Evolutionary conservation across 2,888 invertebrate species (phyloP).

Genomic region (Leptopterna dolabrata): DNA sequence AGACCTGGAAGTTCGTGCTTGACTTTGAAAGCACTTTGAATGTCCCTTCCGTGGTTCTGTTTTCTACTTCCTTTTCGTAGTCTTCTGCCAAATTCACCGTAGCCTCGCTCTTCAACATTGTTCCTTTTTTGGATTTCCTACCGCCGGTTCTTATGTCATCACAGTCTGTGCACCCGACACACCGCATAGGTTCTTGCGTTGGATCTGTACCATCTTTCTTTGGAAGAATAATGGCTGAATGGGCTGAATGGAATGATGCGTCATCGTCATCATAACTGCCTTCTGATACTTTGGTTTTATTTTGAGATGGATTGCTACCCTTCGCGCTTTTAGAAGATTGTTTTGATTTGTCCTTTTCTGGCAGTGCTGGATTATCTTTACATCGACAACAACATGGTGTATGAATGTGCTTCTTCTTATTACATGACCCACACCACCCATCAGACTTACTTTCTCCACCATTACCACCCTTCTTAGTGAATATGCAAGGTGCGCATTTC

Average conservation of each 20-base stretch:
- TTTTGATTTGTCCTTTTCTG: neutral
- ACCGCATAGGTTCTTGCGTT: neutral
- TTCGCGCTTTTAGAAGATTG: neutral
- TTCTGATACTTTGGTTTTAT: too few species aligned
- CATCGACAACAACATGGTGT: conserved; percentile 16
- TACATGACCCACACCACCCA: neutral
- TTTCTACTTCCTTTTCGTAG: neutral
- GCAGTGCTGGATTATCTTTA: neutral
- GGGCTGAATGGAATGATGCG: neutral
- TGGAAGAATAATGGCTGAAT: neutral
- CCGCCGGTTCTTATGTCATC: neutral
- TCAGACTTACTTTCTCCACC: neutral
- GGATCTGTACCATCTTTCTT: neutral
- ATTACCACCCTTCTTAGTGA: neutral
- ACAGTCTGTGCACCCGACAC: neutral
- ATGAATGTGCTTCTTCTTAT: neutral
- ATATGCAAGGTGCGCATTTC: neutral
- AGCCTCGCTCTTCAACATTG: neutral
- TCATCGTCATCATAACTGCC: neutral
- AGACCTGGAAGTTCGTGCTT: neutral
- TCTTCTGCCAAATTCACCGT: neutral
- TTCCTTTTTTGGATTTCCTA: neutral
- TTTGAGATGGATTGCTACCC: too few species aligned
- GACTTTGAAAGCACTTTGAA: neutral
- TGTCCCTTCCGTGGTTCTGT: neutral